Conservation (phyloP, 2,113 vertebrate genomes). For the Hemibagrus wyckioides region DNA sequence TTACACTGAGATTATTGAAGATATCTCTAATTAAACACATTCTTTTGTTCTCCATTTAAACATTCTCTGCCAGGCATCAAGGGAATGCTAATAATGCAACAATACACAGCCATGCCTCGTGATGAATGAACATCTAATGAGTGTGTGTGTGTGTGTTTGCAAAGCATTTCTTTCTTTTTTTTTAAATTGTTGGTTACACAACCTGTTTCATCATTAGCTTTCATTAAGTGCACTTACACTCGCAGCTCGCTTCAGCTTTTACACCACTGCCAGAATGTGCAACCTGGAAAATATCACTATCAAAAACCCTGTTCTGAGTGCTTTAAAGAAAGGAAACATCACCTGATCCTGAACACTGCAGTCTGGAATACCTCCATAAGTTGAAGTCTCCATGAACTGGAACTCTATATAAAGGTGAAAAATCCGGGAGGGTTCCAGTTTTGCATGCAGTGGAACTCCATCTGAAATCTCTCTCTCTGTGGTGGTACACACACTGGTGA, state of each 20-base stretch:
- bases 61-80: conserved; percentile 30
- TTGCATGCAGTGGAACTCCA: neutral
- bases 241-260: neutral
- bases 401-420: neutral
- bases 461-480: neutral
- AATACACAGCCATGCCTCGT: conserved; percentile 10
- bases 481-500: neutral
- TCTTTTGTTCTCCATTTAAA: conserved; percentile 43
- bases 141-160: conserved; percentile 20
- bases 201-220: neutral
- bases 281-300: neutral
- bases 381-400: neutral
- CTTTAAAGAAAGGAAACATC: too few relatives aligned
- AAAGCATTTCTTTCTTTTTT: neutral
- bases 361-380: neutral
- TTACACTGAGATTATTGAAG: conserved; percentile 45
- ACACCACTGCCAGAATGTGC: neutral
- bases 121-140: conserved; percentile 33
- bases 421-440: neutral
- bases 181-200: conserved; percentile 20
- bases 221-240: neutral
- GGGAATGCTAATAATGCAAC: conserved; percentile 39
- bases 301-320: neutral
- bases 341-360: neutral
- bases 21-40: conserved; percentile 36